Evolutionary conservation across 2,888 invertebrate species (phyloP).

Genomic region (Podabrus alpinus): DNA sequence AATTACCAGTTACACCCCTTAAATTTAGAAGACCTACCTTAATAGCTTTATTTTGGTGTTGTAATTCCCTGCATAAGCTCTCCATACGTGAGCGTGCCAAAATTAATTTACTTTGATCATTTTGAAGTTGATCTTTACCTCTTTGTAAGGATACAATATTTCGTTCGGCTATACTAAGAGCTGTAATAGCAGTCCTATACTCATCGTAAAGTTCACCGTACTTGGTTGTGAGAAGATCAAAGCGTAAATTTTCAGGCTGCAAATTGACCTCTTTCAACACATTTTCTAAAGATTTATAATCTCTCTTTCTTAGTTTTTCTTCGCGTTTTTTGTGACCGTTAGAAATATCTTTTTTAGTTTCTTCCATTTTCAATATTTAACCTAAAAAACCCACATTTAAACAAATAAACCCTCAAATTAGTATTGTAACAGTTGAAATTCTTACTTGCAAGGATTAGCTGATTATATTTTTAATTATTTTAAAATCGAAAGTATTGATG

Average conservation of each 20-base stretch:
- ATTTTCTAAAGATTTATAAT: constrained; percentile 68
- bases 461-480: not conserved
- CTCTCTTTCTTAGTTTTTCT: constrained; percentile 57
- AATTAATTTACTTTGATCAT: constrained; percentile 82
- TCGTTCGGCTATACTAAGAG: constrained; percentile 25
- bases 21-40: constrained; percentile 62
- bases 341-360: constrained; percentile 8
- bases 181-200: constrained; percentile 62
- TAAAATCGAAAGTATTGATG: not conserved
- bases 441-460: not conserved
- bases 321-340: constrained; percentile 41
- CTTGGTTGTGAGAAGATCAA: constrained; percentile 72
- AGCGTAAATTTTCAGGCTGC: constrained; percentile 68
- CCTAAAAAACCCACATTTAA: not conserved
- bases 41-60: constrained; percentile 88
- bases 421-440: not conserved
- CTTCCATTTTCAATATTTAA: constrained; percentile 11
- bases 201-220: constrained; percentile 79
- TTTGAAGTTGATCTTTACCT: constrained; percentile 81
- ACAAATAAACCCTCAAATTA: not conserved
- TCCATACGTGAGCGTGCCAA: constrained; percentile 84
- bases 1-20: not conserved
- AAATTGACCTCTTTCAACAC: constrained; percentile 66
- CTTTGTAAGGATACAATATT: constrained; percentile 52
- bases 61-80: constrained; percentile 88